A percentile compares a stretch with the other conserved stretches of the same genome.
Evolutionary conservation across 2,113 vertebrate species (phyloP).

Genomic region (Buteo buteo): DNA sequence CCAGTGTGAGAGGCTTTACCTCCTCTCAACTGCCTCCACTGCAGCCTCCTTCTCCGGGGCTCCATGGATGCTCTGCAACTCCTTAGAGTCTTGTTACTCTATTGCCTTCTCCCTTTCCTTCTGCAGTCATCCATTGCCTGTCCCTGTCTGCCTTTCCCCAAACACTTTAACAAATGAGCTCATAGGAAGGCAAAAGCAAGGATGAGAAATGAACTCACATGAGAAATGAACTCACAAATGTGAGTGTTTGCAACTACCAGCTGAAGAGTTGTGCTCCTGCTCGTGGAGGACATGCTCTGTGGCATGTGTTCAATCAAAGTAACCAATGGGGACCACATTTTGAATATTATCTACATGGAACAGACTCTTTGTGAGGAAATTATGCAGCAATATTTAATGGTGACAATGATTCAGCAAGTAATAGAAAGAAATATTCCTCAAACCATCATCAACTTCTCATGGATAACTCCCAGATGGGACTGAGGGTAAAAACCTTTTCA

Average conservation of each 20-base stretch:
- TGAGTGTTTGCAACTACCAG: background rate
- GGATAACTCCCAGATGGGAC: conserved; percentile 44
- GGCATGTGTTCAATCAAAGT: conserved; percentile 20
- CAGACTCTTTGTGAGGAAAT: conserved; percentile 46
- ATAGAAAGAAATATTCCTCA: conserved; percentile 11
- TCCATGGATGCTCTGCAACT: background rate
- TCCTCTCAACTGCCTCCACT: background rate
- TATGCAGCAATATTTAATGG: conserved; percentile 36
- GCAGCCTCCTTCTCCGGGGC: background rate
- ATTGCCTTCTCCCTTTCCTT: background rate
- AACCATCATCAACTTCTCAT: conserved; percentile 18
- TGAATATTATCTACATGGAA: conserved; percentile 30
- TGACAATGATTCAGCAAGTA: conserved; percentile 47
- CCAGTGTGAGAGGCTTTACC: background rate
- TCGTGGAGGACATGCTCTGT: background rate
- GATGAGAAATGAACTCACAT: background rate
- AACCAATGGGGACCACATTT: conserved; percentile 3
- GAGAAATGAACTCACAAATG: background rate
- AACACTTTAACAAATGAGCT: background rate
- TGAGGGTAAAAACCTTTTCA: conserved; percentile 21
- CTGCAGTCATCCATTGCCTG: background rate
- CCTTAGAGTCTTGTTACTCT: background rate
- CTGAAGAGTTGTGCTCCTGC: background rate
- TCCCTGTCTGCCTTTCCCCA: background rate
- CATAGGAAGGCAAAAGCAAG: background rate